Evolutionary conservation across 2,888 invertebrate genomes (phyloP), one percentile per base, ranked within the genome.

Genomic region (Mimachlamys varia): DNA sequence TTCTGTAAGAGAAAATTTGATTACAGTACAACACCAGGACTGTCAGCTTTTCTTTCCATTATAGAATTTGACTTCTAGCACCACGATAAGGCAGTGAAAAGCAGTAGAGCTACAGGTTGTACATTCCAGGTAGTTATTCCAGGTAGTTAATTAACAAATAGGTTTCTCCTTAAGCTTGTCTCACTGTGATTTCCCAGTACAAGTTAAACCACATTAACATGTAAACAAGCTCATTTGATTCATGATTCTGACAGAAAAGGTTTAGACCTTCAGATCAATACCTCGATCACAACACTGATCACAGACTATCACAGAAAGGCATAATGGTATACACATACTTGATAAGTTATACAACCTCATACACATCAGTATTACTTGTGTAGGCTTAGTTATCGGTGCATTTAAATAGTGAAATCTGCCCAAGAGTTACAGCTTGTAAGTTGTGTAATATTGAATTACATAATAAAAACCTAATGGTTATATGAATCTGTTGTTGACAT

Each of bases 231-330:
- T n/a, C 58, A 58, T n/a, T 22, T 53, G 53, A 53, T 17, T 19
- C 53, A n/a, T 22, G 22, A 58, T 58, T 19, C 58, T 58, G 3
- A 15, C 76, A 33, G 7, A 33, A 76, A 7, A 76, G 12, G 33
- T 27, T 33, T 10, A 76, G 76, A 33, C 76, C 27, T 10, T 22
- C 10, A 76, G 12, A 12, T 27, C 27, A 38, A 22, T 50, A 76
- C n/a, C 4, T 62, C 38, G 58, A 37, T 76, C 58, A 89, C 55
- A 89, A 89, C 62, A 62, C 33, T 27, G 53, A 89, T 58, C 62
- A 89, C 44, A 89, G 55, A n/a, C 38, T 37, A 44, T 58, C 53
- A 53, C 50, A 50, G 88, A 50, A 88, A 88, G 50, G 17, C 50
- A 53, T 88, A 49, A 49, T 53, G 53, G 88, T 88, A 88, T 44